Conservation (phyloP, 2,113 vertebrate genomes). For the Microtus ochrogaster region DNA sequence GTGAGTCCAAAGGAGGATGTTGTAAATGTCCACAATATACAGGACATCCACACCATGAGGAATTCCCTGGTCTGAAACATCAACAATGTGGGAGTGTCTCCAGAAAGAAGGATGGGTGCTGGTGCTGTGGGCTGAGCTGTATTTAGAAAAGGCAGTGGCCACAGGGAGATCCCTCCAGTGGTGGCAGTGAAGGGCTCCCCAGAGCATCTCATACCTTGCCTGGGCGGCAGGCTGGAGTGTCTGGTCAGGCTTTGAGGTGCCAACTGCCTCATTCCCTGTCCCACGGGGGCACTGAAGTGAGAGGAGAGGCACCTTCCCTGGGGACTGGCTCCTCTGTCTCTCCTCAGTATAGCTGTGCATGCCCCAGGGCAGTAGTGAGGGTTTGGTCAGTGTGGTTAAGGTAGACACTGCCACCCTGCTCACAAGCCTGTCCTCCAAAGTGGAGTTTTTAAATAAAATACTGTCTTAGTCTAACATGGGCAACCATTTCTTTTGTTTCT, state of each 20-base stretch:
- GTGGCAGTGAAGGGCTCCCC: no score
- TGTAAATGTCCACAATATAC: fast-evolving
- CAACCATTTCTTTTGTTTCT: slow-evolving; percentile 40
- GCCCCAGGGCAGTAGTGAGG: background rate
- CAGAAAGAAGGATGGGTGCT: background rate
- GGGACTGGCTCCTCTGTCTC: background rate
- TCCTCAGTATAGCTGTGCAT: background rate
- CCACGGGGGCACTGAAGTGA: background rate
- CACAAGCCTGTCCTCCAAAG: background rate
- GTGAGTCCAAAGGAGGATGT: no score
- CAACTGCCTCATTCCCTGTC: background rate
- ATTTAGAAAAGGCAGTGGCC: background rate
- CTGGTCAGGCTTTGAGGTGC: background rate
- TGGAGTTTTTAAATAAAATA: slow-evolving; percentile 18
- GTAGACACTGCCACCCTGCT: background rate
- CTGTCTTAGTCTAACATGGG: background rate
- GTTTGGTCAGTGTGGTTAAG: no score
- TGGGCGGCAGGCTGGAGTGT: background rate
- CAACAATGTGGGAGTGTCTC: background rate
- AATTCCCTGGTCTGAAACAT: background rate
- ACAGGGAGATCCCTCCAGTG: background rate
- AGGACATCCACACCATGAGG: background rate
- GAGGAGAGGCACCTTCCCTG: background rate
- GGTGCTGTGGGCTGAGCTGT: background rate
- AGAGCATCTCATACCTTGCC: background rate